These are phyloP conservation scores for Drosophila burlai DNA, from an alignment of 1,140 invertebrate species.

Conservation along the genomic window DNA sequence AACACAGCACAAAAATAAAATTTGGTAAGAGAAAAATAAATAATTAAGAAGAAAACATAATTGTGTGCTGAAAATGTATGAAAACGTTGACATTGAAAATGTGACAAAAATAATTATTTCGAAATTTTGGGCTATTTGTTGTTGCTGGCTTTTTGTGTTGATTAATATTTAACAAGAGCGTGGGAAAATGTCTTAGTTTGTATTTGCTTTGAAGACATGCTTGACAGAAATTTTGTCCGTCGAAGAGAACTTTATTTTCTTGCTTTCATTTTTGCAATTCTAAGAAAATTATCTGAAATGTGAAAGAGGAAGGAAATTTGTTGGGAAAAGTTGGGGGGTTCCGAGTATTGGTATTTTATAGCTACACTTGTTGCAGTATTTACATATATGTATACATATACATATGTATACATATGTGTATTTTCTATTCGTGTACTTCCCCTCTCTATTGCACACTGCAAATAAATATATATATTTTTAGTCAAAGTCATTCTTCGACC, in stretches of 20 bases:
- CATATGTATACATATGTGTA: too few species aligned
- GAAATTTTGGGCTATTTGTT: constrained; percentile 28
- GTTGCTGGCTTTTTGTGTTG: constrained; percentile 6
- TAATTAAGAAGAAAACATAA: constrained; percentile 6
- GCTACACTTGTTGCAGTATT: neutral
- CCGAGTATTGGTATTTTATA: neutral
- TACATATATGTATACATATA: neutral
- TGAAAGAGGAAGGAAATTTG: neutral
- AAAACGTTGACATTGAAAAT: constrained; percentile 53
- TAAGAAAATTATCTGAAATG: neutral
- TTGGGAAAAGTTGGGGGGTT: neutral
- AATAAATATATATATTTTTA: neutral
- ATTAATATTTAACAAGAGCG: constrained; percentile 36
- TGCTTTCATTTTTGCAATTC: neutral
- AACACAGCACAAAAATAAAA: constrained; percentile 3
- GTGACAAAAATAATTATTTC: constrained; percentile 51
- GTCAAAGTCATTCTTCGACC: constrained; percentile 68
- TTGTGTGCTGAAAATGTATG: constrained; percentile 34
- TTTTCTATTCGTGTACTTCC: constrained; percentile 1
- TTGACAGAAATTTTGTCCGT: constrained; percentile 2
- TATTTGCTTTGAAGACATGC: constrained; percentile 30
- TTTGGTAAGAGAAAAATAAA: constrained; percentile 4
- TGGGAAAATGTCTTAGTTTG: constrained; percentile 16
- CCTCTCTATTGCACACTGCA: neutral
- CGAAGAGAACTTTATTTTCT: neutral